Conservation (phyloP, 2,113 vertebrate species). For the Trogon surrucura region DNA sequence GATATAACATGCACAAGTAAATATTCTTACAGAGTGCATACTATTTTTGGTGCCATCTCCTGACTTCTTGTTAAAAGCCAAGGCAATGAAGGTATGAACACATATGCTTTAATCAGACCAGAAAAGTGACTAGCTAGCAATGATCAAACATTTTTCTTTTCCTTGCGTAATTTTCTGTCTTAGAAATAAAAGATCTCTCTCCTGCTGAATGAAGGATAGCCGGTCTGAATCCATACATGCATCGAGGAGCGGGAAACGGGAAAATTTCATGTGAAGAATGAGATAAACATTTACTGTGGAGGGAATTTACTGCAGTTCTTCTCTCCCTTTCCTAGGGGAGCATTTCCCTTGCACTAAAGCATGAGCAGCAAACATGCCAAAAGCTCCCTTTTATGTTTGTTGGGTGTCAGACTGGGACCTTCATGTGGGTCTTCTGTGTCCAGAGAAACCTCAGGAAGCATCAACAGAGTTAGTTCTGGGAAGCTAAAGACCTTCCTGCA, state of each 20-base stretch:
- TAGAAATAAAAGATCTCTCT: neutral
- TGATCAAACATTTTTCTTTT: neutral
- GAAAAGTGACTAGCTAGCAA: neutral
- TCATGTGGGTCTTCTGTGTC: neutral
- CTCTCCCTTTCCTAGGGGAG: neutral
- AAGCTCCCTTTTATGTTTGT: neutral
- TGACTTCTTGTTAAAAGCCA: neutral
- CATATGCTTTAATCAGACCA: neutral
- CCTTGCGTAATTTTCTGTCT: neutral
- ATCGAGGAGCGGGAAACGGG: neutral
- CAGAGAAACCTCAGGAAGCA: neutral
- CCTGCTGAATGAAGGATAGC: neutral
- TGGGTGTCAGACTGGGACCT: neutral
- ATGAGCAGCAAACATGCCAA: neutral
- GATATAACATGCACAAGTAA: neutral
- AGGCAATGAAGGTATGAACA: neutral
- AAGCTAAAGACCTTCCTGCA: neutral
- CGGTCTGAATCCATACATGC: neutral
- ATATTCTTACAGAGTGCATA: neutral
- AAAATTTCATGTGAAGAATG: neutral
- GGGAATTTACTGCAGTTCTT: neutral
- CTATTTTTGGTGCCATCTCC: neutral
- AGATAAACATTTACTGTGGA: neutral
- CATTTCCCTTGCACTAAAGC: neutral
- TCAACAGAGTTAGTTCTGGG: neutral